Evolutionary conservation across 2,113 vertebrate genomes (phyloP), one percentile per base, ranked within the genome.

Genomic region (Epinephelus lanceolatus): DNA sequence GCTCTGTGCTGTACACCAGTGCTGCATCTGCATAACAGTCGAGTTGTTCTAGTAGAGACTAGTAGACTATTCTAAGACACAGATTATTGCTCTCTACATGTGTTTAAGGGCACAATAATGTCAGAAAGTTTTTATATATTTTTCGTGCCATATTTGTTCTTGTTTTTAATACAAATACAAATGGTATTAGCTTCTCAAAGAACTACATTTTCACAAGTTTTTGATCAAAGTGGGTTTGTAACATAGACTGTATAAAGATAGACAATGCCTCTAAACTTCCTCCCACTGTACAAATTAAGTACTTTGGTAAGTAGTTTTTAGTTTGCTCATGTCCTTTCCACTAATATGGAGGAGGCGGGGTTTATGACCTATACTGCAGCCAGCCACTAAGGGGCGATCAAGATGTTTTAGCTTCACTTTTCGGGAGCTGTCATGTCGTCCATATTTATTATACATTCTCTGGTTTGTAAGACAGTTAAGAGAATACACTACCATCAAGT

Each of bases 401-500:
- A 37, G 33, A 37, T 7, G 33, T 37, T 37, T 37, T 37, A 37
- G 33, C 33, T 6, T 37, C 33, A 37, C 6, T 37, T 37, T 37
- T 7, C 33, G 6, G 33, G 33, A 37, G 33, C 6, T 37, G 33
- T 37, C 33, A 37, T 37, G 33, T 6, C 6, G 6, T 37, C 33
- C 33, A 7, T 37, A 37, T 37, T 37, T 37, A 37, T 37, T 37
- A 37, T 37, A 37, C 33, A 37, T 6, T 8, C 33, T 37, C 33
- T 37, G 1, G 15, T 53, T 69, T 71, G 11, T 40, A 9, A 37
- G 33, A 37, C 33, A 37, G 2, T 5, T 12, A 23, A 33, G 1
- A 71, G 21, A 57, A 70, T n/a, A 73, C 27, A 37, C 2, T 95
- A 99, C 98, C 98, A 79, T 99, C 98, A 72, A 99, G 94, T 7